phyloP scores from a whole-genome alignment of 2,797 vertebrate genomes.

The Coregonus sp. region DNA sequence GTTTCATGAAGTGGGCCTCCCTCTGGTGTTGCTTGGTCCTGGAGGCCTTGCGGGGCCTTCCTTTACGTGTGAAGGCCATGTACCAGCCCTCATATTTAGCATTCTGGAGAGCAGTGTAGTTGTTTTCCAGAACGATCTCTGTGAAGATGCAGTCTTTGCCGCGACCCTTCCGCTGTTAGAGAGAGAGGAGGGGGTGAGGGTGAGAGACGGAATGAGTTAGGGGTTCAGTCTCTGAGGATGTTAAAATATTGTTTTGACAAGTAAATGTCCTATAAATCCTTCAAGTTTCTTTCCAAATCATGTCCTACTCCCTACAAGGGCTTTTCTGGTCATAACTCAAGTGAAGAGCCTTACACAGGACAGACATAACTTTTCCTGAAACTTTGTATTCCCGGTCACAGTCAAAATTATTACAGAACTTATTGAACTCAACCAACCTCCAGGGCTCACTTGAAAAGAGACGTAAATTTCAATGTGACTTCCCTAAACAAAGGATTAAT shows the following conservation, averaged over 20 bases:
- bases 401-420: not conserved
- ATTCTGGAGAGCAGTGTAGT: constrained; percentile 97
- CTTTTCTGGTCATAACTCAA: not conserved
- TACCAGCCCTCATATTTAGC: constrained; percentile 98
- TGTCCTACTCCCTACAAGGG: not conserved
- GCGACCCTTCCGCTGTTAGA: constrained; percentile 87
- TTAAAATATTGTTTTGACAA: constrained; percentile 39
- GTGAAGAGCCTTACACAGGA: not conserved
- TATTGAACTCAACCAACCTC: not conserved
- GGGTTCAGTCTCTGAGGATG: constrained; percentile 24
- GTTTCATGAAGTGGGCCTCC: constrained; percentile 99
- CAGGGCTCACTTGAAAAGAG: not conserved
- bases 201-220: constrained; percentile 6
- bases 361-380: not conserved
- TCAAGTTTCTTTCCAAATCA: constrained; percentile 7
- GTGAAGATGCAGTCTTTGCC: constrained; percentile 98
- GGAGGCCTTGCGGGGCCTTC: constrained; percentile 93
- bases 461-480: no score
- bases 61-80: constrained; percentile 98
- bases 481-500: not conserved
- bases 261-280: constrained; percentile 41
- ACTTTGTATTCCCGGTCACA: not conserved
- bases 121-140: constrained; percentile 98
- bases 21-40: constrained; percentile 97
- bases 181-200: not conserved